Conservation (phyloP, 2,888 invertebrate species). For the Podabrus alpinus region DNA sequence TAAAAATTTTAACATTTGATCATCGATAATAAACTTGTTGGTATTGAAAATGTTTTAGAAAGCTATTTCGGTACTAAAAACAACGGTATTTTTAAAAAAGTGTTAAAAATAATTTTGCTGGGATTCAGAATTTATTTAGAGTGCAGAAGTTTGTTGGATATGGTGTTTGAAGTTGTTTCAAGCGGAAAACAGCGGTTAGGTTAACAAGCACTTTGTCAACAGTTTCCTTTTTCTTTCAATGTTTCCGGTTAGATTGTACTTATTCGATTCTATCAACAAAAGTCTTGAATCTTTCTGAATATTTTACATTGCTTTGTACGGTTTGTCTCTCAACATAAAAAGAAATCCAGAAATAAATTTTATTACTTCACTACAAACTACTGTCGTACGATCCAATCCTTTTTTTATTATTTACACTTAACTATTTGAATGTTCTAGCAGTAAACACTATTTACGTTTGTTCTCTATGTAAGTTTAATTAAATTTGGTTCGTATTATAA, state of each 20-base stretch:
- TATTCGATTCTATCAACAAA: slow-evolving; percentile 15
- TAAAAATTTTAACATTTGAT: not conserved
- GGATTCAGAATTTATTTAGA: slow-evolving; percentile 24
- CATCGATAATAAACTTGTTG: not conserved
- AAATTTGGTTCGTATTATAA: not conserved
- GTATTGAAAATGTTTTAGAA: not conserved
- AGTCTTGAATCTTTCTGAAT: slow-evolving; percentile 7
- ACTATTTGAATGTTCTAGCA: not conserved
- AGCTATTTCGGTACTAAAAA: not conserved
- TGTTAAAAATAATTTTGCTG: not conserved
- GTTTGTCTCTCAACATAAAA: not conserved
- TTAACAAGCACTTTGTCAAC: slow-evolving; percentile 30
- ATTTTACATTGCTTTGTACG: slow-evolving; percentile 3
- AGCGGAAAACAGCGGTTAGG: slow-evolving; percentile 28
- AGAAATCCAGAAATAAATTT: not conserved
- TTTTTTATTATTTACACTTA: not conserved
- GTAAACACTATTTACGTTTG: not conserved
- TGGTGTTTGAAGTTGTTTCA: slow-evolving; percentile 27
- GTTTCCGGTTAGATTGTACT: slow-evolving; percentile 19
- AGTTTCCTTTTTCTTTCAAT: slow-evolving; percentile 27
- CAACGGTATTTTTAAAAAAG: not conserved
- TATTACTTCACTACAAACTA: not conserved
- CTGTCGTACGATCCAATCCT: not conserved
- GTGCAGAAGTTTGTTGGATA: slow-evolving; percentile 26
- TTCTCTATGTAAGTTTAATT: not conserved